Percentiles rank a stretch among this genome's conserved stretches.
Evolutionary conservation across 2,113 vertebrate genomes (phyloP).

Genomic region (Xerus inauris): DNA sequence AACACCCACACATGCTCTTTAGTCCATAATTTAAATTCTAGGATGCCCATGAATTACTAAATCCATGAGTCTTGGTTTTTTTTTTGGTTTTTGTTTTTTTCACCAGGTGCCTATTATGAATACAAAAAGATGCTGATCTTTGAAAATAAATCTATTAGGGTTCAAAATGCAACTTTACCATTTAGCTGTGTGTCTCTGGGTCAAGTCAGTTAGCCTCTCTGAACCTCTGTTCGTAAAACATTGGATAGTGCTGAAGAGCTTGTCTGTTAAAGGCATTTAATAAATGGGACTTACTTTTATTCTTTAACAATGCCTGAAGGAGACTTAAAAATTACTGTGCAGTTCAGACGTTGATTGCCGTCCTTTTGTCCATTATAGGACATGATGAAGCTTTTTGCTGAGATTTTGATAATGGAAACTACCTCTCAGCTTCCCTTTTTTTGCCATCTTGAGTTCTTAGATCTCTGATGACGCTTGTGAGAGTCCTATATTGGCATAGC

Average conservation of each 20-base stretch:
- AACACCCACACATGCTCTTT: not conserved
- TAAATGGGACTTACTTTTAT: not conserved
- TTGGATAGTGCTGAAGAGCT: not conserved
- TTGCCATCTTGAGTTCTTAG: not conserved
- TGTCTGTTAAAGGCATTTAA: not conserved
- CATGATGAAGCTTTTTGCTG: not conserved
- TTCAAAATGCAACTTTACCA: not conserved
- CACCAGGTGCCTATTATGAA: not conserved
- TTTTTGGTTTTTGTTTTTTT: not conserved
- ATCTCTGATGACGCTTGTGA: not conserved
- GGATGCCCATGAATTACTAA: not conserved
- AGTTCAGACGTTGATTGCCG: not conserved
- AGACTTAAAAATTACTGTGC: not conserved
- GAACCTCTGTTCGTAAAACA: not conserved
- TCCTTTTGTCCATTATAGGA: not conserved
- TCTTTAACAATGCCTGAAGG: not conserved
- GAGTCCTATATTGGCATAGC: not conserved
- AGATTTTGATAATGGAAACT: not conserved
- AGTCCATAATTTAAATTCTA: not conserved
- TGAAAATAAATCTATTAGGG: not conserved
- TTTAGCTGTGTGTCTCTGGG: not conserved
- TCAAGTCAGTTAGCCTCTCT: not conserved
- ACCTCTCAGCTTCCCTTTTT: not conserved
- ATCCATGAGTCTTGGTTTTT: not conserved
- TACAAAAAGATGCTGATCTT: not conserved